A percentile compares a stretch with the other conserved stretches of the same genome.
Conservation (phyloP, 2,888 invertebrate genomes). For the Apoda limacodes region DNA sequence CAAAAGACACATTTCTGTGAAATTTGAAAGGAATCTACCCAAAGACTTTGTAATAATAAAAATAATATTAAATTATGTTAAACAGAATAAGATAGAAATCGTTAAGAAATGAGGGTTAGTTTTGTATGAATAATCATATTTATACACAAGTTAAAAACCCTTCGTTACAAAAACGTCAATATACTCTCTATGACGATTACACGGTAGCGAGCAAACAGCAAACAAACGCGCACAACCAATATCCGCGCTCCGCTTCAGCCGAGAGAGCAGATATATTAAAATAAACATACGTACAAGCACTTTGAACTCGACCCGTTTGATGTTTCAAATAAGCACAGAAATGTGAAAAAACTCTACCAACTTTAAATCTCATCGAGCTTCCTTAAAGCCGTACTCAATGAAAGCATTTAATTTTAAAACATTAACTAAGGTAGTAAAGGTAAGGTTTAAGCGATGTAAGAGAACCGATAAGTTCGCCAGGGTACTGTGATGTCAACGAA, state of each 20-base stretch:
- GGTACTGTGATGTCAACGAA: conserved; percentile 39
- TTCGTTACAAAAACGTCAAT: not conserved
- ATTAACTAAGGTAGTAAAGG: conserved; percentile 37
- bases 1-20: too few species aligned
- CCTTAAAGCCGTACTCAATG: conserved; percentile 30
- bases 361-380: conserved; percentile 28
- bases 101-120: too few species aligned
- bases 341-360: conserved; percentile 25
- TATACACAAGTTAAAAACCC: conserved; percentile 7
- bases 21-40: too few species aligned
- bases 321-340: conserved; percentile 34
- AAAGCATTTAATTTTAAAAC: conserved; percentile 38
- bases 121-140: too few species aligned
- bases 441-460: conserved; percentile 28
- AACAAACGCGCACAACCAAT: too few species aligned
- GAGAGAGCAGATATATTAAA: conserved; percentile 32
- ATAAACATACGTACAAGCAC: conserved; percentile 40
- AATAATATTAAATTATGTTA: too few species aligned
- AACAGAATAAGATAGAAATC: too few species aligned
- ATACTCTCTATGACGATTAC: conserved; percentile 21
- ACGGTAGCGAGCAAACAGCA: conserved; percentile 30
- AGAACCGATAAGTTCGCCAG: conserved; percentile 38
- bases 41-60: too few species aligned
- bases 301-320: conserved; percentile 46
- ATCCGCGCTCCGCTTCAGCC: conserved; percentile 27